These are phyloP conservation scores for Mycetomoellerius zeteki DNA, from an alignment of 1,140 invertebrate species.

Conservation along the genomic window DNA sequence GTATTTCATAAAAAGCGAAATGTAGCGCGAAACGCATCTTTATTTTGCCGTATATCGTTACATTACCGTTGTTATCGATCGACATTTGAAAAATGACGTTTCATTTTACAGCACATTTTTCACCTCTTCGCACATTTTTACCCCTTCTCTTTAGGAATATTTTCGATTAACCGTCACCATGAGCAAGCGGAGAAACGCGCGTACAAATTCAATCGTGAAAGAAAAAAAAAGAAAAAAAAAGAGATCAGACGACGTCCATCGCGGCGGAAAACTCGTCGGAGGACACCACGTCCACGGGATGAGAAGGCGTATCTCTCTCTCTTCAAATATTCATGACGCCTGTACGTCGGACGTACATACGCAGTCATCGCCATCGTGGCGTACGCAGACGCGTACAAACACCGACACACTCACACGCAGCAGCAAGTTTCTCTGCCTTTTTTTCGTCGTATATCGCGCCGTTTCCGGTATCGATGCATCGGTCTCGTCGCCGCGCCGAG, in stretches of 20 bases:
- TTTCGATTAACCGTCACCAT: constrained; percentile 17
- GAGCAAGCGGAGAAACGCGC: background rate
- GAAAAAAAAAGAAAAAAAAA: constrained; percentile 10
- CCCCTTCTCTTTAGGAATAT: background rate
- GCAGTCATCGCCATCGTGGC: constrained; percentile 13
- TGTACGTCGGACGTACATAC: constrained; percentile 35
- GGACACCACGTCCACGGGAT: constrained; percentile 40
- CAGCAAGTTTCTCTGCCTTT: constrained; percentile 67
- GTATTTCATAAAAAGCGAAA: background rate
- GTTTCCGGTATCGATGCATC: constrained; percentile 76
- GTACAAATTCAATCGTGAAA: background rate
- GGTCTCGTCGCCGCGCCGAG: constrained; percentile 57
- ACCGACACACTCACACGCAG: background rate
- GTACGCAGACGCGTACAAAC: background rate
- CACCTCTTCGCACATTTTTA: background rate
- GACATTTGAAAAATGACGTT: constrained; percentile 6
- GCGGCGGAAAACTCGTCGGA: constrained; percentile 51
- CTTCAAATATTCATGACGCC: constrained; percentile 68
- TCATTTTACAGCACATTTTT: background rate
- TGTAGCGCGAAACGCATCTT: background rate
- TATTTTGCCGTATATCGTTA: background rate
- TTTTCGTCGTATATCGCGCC: constrained; percentile 65
- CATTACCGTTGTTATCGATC: background rate
- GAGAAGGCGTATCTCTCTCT: constrained; percentile 65
- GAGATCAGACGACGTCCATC: constrained; percentile 45